These are phyloP conservation scores for Zaprionus nigranus DNA, from an alignment of 1,140 invertebrate species.

Conservation along the genomic window DNA sequence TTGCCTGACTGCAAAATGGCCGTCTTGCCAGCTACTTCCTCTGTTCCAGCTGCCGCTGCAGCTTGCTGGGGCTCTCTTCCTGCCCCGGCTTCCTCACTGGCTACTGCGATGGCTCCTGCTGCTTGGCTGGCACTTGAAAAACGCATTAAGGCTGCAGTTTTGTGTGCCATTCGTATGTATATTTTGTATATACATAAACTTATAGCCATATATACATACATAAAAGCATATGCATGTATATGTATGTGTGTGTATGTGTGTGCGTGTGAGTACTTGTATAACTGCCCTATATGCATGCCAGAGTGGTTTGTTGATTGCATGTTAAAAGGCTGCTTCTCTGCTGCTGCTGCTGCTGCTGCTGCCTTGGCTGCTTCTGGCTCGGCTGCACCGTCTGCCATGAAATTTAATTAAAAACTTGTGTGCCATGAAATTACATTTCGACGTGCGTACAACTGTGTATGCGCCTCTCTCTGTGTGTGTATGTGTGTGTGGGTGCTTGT, in stretches of 20 bases:
- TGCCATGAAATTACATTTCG: slow-evolving; percentile 83
- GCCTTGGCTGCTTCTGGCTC: slow-evolving; percentile 44
- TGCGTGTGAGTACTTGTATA: slow-evolving; percentile 58
- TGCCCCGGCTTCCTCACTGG: slow-evolving; percentile 34
- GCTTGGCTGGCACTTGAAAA: slow-evolving; percentile 76
- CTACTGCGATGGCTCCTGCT: slow-evolving; percentile 27
- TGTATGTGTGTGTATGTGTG: slow-evolving; percentile 37
- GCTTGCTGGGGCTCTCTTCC: slow-evolving; percentile 1
- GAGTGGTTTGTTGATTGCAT: slow-evolving; percentile 82
- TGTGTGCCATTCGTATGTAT: slow-evolving; percentile 68
- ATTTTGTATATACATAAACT: slow-evolving; percentile 48
- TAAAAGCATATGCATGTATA: slow-evolving; percentile 19
- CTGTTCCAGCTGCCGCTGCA: background rate
- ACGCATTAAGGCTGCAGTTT: slow-evolving; percentile 79
- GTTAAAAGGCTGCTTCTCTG: slow-evolving; percentile 72
- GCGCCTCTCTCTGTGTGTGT: slow-evolving; percentile 9
- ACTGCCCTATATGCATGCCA: slow-evolving; percentile 75
- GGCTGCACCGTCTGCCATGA: slow-evolving; percentile 70
- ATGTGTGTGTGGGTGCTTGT: slow-evolving; percentile 18
- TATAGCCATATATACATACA: slow-evolving; percentile 19
- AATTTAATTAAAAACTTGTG: slow-evolving; percentile 84
- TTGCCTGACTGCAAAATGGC: slow-evolving; percentile 52
- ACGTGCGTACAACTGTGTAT: slow-evolving; percentile 58
- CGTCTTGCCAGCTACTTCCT: slow-evolving; percentile 40
- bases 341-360: slow-evolving; percentile 18